Percentiles rank a stretch among this genome's conserved stretches.
These are phyloP conservation scores for Garrulus glandarius DNA, from an alignment of 2,797 vertebrate genomes.

Conservation along the genomic window DNA sequence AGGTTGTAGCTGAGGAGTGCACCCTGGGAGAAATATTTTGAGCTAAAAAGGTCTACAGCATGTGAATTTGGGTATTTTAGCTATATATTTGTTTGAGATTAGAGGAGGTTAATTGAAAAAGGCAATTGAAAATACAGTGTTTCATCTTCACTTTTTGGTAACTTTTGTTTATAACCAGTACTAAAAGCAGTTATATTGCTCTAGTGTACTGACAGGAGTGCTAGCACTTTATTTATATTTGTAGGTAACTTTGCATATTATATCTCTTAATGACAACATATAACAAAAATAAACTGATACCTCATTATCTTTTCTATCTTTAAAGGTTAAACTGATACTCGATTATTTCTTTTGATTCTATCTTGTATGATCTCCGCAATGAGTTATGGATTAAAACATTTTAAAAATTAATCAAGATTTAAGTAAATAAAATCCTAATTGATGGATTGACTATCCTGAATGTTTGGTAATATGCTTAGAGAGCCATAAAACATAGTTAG, in stretches of 20 bases:
- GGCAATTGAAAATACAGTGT: neutral
- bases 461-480: neutral
- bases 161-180: neutral
- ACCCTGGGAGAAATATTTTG: neutral
- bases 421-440: neutral
- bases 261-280: neutral
- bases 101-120: neutral
- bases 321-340: neutral
- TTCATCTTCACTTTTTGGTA: neutral
- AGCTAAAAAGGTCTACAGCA: neutral
- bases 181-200: neutral
- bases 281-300: neutral
- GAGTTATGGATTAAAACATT: neutral
- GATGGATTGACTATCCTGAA: neutral
- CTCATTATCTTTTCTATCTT: neutral
- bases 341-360: neutral
- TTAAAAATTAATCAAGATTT: neutral
- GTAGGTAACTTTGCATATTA: rapidly evolving
- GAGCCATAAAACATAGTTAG: neutral
- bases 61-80: neutral
- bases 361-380: neutral
- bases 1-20: neutral
- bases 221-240: neutral
- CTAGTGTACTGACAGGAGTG: neutral
- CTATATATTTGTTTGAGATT: neutral